Conservation (phyloP, 2,888 invertebrate genomes). For the Noctua comes region DNA sequence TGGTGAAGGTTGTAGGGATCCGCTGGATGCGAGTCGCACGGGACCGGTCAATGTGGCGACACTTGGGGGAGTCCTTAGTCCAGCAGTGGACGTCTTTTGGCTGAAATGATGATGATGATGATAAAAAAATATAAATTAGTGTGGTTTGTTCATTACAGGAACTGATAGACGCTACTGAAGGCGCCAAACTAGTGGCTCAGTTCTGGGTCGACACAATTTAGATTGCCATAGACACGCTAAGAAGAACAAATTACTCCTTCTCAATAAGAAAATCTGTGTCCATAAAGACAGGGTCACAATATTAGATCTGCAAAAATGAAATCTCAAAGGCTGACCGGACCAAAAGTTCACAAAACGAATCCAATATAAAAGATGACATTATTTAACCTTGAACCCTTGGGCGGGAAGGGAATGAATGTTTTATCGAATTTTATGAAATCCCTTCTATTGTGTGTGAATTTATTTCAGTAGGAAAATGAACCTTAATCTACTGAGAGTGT, state of each 20-base stretch:
- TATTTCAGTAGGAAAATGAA: constrained; percentile 7
- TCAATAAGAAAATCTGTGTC: constrained; percentile 3
- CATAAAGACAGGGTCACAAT: background rate
- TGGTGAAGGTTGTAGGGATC: too few relatives aligned
- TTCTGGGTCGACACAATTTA: too few relatives aligned
- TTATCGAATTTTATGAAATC: constrained; percentile 28
- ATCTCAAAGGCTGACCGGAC: constrained; percentile 12
- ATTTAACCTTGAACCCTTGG: constrained; percentile 28
- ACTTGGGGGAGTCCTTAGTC: too few relatives aligned
- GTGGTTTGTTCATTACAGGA: background rate
- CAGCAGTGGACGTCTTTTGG: too few relatives aligned
- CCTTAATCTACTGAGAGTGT: background rate
- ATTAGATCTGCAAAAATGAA: constrained; percentile 24
- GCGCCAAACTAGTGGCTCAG: too few relatives aligned
- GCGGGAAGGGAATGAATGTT: constrained; percentile 18
- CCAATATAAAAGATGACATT: constrained; percentile 41
- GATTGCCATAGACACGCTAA: background rate
- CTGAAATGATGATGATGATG: too few relatives aligned
- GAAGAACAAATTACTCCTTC: background rate
- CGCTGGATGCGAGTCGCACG: too few relatives aligned
- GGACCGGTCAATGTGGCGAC: too few relatives aligned
- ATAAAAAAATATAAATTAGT: background rate
- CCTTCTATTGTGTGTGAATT: constrained; percentile 24
- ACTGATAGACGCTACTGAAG: too few relatives aligned
- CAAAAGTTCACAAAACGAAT: constrained; percentile 25